phyloP scores from a whole-genome alignment of 2,888 invertebrate species.

The Camponotus fellah region DNA sequence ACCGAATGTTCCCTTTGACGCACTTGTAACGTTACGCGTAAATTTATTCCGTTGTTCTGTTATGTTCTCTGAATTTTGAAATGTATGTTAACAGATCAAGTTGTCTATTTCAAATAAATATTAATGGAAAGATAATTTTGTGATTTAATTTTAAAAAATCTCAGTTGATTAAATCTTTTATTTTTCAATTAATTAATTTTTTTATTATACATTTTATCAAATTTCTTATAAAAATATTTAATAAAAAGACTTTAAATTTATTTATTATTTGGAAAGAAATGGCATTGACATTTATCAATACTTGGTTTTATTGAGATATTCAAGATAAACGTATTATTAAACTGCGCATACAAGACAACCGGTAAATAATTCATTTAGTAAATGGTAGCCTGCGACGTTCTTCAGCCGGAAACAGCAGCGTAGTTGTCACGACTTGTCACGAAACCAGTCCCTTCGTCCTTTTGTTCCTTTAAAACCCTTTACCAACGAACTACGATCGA shows the following conservation, averaged over 20 bases:
- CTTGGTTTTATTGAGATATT: neutral
- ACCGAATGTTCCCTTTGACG: conserved; percentile 2
- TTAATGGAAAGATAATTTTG: neutral
- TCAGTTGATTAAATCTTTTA: neutral
- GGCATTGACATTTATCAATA: neutral
- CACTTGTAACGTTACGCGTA: neutral
- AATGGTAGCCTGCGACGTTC: conserved; percentile 31
- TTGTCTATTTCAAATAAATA: neutral
- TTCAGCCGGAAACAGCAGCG: conserved; percentile 62
- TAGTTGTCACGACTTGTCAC: conserved; percentile 59
- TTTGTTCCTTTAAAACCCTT: conserved; percentile 62
- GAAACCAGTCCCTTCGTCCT: conserved; percentile 72
- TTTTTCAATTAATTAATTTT: neutral
- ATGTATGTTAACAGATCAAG: neutral
- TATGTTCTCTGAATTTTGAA: neutral
- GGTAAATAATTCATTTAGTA: conserved; percentile 33
- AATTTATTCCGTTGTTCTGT: conserved; percentile 6
- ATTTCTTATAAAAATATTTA: neutral
- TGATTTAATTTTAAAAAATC: neutral
- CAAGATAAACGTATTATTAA: conserved; percentile 13
- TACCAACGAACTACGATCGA: conserved; percentile 44
- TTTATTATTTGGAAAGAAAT: neutral
- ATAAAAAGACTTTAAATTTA: neutral
- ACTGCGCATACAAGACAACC: neutral
- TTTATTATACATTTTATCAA: neutral